Evolutionary conservation across 2,113 vertebrate genomes (phyloP).

Genomic region (Gobiocypris rarus): DNA sequence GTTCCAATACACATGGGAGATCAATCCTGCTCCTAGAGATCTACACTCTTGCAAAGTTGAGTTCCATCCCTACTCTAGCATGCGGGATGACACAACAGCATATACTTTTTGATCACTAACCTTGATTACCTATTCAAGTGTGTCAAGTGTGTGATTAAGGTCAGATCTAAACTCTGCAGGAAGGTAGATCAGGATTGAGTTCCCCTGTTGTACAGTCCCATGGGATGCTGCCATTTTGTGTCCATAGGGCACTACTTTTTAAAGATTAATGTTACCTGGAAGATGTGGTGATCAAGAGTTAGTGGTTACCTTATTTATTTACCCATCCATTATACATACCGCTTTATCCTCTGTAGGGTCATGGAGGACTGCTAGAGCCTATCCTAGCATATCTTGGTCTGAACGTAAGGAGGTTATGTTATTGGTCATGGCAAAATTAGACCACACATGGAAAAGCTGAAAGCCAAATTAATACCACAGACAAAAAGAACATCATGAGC

Average conservation of each 20-base stretch:
- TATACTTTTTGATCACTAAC: not conserved
- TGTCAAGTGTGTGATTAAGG: not conserved
- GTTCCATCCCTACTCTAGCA: not conserved
- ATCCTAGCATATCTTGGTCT: not conserved
- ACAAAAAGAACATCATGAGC: not conserved
- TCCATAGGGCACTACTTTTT: not conserved
- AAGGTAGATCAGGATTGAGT: not conserved
- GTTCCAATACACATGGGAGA: too few relatives aligned
- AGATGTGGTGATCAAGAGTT: not conserved
- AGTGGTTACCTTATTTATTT: not conserved
- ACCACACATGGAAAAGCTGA: not conserved
- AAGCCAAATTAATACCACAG: not conserved
- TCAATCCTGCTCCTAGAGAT: not conserved
- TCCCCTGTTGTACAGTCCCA: not conserved
- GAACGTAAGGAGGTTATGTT: not conserved
- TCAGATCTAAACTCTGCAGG: not conserved
- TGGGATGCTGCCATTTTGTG: not conserved
- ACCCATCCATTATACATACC: not conserved
- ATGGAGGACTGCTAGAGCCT: not conserved
- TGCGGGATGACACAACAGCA: not conserved
- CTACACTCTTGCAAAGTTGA: not conserved
- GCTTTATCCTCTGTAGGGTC: not conserved
- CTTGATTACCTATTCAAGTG: not conserved
- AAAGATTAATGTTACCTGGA: not conserved
- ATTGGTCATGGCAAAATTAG: not conserved